Conservation (phyloP, 2,113 vertebrate genomes). For the Pitta sordida region DNA sequence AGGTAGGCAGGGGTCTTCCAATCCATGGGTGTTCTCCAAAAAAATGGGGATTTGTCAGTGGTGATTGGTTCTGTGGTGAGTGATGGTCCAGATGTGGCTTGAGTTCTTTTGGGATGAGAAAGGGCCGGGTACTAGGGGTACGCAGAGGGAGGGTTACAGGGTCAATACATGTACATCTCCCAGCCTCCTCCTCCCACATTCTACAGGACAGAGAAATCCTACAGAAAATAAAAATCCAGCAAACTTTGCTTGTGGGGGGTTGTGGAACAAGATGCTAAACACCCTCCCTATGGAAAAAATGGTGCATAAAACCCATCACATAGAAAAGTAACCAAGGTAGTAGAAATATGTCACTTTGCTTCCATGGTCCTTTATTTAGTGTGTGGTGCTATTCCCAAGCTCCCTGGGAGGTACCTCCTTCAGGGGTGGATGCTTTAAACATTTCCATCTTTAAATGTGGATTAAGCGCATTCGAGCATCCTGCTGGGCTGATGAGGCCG, state of each 20-base stretch:
- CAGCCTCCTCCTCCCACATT: background rate
- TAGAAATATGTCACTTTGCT: background rate
- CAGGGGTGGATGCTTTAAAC: background rate
- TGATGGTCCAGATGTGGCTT: background rate
- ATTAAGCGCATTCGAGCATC: background rate
- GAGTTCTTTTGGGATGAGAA: background rate
- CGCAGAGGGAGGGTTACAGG: background rate
- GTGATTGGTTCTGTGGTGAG: background rate
- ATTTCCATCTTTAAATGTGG: background rate
- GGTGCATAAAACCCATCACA: background rate
- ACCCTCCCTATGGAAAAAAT: background rate
- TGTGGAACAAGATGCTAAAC: background rate
- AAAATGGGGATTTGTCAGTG: background rate
- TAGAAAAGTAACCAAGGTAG: background rate
- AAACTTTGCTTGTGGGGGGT: background rate
- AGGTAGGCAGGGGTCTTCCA: background rate
- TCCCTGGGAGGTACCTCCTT: background rate
- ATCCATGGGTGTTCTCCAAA: background rate
- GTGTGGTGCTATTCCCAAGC: background rate
- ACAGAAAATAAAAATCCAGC: background rate
- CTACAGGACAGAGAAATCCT: background rate
- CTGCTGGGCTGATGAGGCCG: background rate
- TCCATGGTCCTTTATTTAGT: background rate
- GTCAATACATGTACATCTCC: background rate
- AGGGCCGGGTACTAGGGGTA: background rate